phyloP scores from a whole-genome alignment of 1,140 invertebrate species.

The Drosophila arawakana region DNA sequence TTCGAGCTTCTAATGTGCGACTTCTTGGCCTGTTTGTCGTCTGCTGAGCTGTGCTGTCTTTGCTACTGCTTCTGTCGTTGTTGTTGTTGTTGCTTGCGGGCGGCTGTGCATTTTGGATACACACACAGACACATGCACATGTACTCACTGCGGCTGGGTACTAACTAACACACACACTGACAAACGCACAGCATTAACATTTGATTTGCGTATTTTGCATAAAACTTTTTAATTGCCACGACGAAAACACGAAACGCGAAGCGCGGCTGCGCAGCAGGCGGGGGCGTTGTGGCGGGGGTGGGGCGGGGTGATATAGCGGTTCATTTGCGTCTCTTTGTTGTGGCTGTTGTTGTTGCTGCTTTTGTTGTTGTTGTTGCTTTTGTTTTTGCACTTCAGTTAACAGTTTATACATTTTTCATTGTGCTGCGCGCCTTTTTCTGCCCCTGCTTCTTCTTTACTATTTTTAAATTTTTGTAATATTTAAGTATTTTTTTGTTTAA shows the following conservation, averaged over 20 bases:
- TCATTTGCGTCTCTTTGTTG: conserved; percentile 47
- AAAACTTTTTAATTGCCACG: conserved; percentile 59
- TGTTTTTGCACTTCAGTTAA: conserved; percentile 41
- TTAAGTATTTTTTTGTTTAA: conserved; percentile 10
- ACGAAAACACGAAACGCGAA: conserved; percentile 32
- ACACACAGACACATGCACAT: conserved; percentile 20
- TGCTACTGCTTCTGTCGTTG: conserved; percentile 41
- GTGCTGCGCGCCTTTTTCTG: conserved; percentile 54
- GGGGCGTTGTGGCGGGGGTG: conserved; percentile 20
- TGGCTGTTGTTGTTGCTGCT: conserved; percentile 18
- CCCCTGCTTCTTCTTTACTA: conserved; percentile 18
- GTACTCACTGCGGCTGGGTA: neutral
- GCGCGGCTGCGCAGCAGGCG: conserved; percentile 31
- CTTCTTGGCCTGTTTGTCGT: conserved; percentile 32
- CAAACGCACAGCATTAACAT: conserved; percentile 56
- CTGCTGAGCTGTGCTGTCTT: conserved; percentile 11
- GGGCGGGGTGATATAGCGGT: conserved; percentile 20
- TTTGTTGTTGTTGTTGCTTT: conserved; percentile 21
- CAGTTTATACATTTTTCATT: conserved; percentile 55
- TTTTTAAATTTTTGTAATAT: conserved; percentile 37
- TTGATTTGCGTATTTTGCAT: conserved; percentile 63
- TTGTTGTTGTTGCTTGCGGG: conserved; percentile 41
- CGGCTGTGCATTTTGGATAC: conserved; percentile 65
- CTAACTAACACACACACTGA: conserved; percentile 3
- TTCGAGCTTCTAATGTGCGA: conserved; percentile 46